These are phyloP conservation scores for Verasper variegatus DNA, from an alignment of 2,113 vertebrate genomes.

Conservation along the genomic window DNA sequence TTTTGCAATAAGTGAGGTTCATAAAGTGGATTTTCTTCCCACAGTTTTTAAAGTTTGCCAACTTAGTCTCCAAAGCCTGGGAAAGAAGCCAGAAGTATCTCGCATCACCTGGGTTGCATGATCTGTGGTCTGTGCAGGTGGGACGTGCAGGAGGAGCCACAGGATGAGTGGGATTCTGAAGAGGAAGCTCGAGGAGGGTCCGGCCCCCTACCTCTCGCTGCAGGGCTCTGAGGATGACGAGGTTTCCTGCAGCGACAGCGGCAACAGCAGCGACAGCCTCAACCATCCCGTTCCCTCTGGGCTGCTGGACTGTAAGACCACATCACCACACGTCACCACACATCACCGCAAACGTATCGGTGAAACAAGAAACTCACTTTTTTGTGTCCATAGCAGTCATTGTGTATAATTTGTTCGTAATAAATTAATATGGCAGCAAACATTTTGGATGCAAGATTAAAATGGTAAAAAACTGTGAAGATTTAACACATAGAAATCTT, in stretches of 20 bases:
- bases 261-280: slow-evolving; percentile 94
- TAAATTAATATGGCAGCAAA: too few species aligned
- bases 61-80: neutral
- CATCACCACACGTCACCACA: neutral
- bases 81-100: neutral
- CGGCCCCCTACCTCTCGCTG: slow-evolving; percentile 88
- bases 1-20: too few species aligned
- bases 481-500: too few species aligned
- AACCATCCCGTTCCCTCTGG: slow-evolving; percentile 89
- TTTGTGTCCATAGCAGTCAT: too few species aligned
- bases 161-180: slow-evolving; percentile 91
- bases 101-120: too few species aligned
- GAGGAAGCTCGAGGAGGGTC: slow-evolving; percentile 91
- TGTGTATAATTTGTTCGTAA: too few species aligned
- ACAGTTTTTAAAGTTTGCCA: too few species aligned
- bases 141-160: slow-evolving; percentile 45
- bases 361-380: too few species aligned
- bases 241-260: slow-evolving; percentile 94
- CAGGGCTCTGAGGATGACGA: slow-evolving; percentile 90
- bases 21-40: too few species aligned
- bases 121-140: slow-evolving; percentile 39
- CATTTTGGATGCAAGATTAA: too few species aligned
- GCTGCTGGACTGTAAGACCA: slow-evolving; percentile 88
- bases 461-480: too few species aligned
- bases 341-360: too few species aligned